phyloP scores from a whole-genome alignment of 2,797 vertebrate genomes.

The Erethizon dorsatum region DNA sequence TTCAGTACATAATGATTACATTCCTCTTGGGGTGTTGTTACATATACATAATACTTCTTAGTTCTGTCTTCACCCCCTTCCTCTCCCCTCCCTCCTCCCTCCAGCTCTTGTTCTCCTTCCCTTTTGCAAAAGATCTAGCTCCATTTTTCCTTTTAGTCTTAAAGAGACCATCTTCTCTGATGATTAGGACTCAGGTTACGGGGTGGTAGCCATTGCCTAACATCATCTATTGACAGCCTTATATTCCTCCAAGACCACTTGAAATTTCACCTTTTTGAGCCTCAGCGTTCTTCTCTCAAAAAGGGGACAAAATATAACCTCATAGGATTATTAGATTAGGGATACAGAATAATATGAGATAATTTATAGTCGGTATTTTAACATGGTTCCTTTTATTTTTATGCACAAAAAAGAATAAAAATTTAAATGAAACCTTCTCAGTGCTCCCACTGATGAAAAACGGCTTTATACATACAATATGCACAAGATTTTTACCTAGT shows the following conservation, averaged over 20 bases:
- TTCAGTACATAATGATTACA: background rate
- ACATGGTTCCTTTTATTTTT: background rate
- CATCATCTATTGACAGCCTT: background rate
- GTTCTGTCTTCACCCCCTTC: background rate
- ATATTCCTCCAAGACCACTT: background rate
- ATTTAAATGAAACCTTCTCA: background rate
- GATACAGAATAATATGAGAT: constrained; percentile 46
- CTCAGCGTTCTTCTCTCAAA: constrained; percentile 42
- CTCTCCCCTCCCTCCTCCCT: background rate
- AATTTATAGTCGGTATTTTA: constrained; percentile 26
- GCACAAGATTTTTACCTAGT: constrained; percentile 26
- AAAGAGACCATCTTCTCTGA: constrained; percentile 39
- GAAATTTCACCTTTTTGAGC: constrained; percentile 28
- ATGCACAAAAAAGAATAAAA: constrained; percentile 11
- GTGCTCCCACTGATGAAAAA: background rate
- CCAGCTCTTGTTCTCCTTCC: background rate
- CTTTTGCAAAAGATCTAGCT: background rate
- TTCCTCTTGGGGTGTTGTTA: background rate
- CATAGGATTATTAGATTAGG: constrained; percentile 4
- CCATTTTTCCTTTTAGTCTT: background rate
- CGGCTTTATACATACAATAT: background rate
- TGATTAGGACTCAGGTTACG: background rate
- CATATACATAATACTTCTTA: background rate
- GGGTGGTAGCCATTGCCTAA: background rate
- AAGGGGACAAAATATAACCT: constrained; percentile 46